Evolutionary conservation across 2,113 vertebrate genomes (phyloP).

Genomic region (Nothoprocta pentlandii): DNA sequence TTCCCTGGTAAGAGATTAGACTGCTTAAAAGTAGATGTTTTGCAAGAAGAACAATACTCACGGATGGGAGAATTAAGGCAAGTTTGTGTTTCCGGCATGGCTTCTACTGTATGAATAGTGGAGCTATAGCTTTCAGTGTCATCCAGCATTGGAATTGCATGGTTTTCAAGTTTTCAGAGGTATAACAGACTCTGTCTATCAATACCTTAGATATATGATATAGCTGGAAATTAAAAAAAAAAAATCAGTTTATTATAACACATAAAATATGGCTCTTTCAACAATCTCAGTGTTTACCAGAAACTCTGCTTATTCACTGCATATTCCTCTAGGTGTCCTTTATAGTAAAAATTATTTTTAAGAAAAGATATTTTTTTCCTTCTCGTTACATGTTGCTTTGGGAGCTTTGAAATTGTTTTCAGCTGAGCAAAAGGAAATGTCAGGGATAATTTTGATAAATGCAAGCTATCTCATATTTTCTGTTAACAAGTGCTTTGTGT

Average conservation of each 20-base stretch:
- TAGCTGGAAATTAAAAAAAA: accelerated
- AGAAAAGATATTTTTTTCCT: not conserved
- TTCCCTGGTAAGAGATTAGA: not conserved
- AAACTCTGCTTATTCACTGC: not conserved
- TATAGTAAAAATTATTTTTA: not conserved
- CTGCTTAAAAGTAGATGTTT: not conserved
- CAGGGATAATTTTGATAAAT: conserved; percentile 72
- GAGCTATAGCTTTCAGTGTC: not conserved
- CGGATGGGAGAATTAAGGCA: not conserved
- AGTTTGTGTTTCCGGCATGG: not conserved
- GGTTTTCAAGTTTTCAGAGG: not conserved
- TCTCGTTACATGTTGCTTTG: not conserved
- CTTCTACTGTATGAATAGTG: not conserved
- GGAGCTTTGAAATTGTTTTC: conserved; percentile 55
- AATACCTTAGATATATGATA: not conserved
- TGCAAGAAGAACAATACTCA: not conserved
- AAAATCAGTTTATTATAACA: not conserved
- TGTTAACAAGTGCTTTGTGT: conserved; percentile 69
- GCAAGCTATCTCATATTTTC: conserved; percentile 45
- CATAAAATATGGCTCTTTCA: not conserved
- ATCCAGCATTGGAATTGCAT: not conserved
- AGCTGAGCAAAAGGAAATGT: conserved; percentile 71
- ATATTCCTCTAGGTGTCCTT: not conserved
- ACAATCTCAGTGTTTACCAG: not conserved
- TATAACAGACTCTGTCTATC: not conserved